Base-by-base conservation (phyloP, 1,140 invertebrate genomes). In the Drosophila sp. region DNA sequence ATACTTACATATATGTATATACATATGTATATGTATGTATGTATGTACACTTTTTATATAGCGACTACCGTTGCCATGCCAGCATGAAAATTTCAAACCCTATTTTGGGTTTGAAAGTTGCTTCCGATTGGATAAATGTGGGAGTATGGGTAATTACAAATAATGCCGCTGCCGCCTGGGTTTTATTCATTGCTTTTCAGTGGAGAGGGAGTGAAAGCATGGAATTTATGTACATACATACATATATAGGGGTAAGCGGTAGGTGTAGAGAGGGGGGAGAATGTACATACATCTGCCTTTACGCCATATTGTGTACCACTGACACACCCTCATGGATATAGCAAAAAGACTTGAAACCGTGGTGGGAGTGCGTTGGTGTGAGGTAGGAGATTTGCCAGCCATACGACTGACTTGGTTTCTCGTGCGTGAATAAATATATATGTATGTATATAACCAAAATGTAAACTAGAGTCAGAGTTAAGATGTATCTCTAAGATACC, bases 131-230 rank as follows among this genome's bases (percentile, higher is more conserved):
- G 90, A 81, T 90, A 75, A 76, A 84, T 77, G 69, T 70, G 74
- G 82, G 76, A 80, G 90, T 90, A 84, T 91, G 90, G 70, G 90
- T 79, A 91, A 91, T 91, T 91, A 90, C 85, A 89, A 90, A 90
- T 86, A 90, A 90, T 83, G 64, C 75, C 66, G 65, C 38, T 60
- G 25, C 32, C 60, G 60, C 32, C 25, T 50, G 38, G 55, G 50
- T 68, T 67, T 72, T 68, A 66, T 60, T 35, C 44, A 23, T 61
- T 55, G 17, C 29, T 40, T 58, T 27, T 8, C 10, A 50, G 38
- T 32, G 29, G 30, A 33, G 73, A 23, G 56, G 8, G 4, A 17
- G n/a, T 7, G 65, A 47, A 33, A 27, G 47, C 27, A 11, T 56
- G 17, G 6, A 23, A 35, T 60, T 40, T 55, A 61, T 70, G 58